These are phyloP conservation scores for Halesus radiatus DNA, from an alignment of 1,140 invertebrate genomes.

Conservation along the genomic window DNA sequence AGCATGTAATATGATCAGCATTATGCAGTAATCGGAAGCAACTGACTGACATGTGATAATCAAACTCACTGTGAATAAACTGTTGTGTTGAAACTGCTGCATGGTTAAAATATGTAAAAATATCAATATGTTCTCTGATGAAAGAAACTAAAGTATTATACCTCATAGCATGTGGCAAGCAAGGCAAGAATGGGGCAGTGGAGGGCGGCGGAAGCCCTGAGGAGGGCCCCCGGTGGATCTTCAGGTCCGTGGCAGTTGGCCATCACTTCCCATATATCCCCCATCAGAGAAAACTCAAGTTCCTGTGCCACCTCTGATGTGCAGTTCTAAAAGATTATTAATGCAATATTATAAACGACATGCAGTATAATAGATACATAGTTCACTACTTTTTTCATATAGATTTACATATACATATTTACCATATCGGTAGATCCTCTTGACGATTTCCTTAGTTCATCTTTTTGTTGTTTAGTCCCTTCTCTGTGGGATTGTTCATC, in stretches of 20 bases:
- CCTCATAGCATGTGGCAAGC: slow-evolving; percentile 78
- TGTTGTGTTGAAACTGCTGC: too few relatives aligned
- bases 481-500: slow-evolving; percentile 62
- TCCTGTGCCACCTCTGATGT: neutral
- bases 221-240: slow-evolving; percentile 75
- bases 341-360: neutral
- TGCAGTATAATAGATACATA: neutral
- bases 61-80: too few relatives aligned
- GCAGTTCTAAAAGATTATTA: neutral
- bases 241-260: slow-evolving; percentile 77
- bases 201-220: slow-evolving; percentile 71
- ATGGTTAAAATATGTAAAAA: too few relatives aligned
- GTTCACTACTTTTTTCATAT: too few relatives aligned
- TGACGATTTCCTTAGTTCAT: slow-evolving; percentile 63
- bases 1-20: too few relatives aligned
- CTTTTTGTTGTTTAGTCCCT: slow-evolving; percentile 63
- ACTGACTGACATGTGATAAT: too few relatives aligned
- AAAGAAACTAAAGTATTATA: slow-evolving; percentile 54
- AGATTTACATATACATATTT: too few relatives aligned
- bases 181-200: slow-evolving; percentile 74
- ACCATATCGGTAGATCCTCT: slow-evolving; percentile 64
- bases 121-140: too few relatives aligned
- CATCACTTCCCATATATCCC: slow-evolving; percentile 75
- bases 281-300: slow-evolving; percentile 59
- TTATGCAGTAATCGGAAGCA: too few relatives aligned